Conservation (phyloP, 2,113 vertebrate species). For the Cnemophilus loriae region DNA sequence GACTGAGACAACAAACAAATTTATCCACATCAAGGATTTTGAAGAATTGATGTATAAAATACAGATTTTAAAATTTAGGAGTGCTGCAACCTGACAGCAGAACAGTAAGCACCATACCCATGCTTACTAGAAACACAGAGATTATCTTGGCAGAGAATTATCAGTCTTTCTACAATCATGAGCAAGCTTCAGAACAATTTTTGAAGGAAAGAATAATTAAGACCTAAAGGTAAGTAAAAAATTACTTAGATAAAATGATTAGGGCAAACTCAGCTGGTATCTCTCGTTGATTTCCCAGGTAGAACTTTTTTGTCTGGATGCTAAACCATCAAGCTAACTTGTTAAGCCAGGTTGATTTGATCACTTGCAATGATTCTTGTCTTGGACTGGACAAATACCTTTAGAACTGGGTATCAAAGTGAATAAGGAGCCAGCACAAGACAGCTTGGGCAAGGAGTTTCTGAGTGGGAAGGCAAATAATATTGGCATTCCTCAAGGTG, state of each 20-base stretch:
- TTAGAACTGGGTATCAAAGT: not conserved
- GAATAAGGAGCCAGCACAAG: not conserved
- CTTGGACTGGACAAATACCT: not conserved
- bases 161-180: not conserved
- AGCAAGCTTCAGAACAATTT: not conserved
- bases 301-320: not conserved
- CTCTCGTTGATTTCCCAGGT: not conserved
- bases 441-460: not conserved
- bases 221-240: not conserved
- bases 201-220: constrained; percentile 5
- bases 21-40: not conserved
- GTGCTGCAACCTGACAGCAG: not conserved
- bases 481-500: not conserved
- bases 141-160: not conserved
- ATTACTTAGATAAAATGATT: not conserved
- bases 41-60: not conserved
- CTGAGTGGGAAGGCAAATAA: not conserved
- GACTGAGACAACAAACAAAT: not conserved
- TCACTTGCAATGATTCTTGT: not conserved
- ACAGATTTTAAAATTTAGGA: not conserved
- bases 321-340: not conserved
- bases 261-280: not conserved
- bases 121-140: not conserved
- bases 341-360: not conserved
- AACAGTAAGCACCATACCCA: not conserved